Percentiles rank a stretch among this genome's conserved stretches.
These are phyloP conservation scores for Pedionomus torquatus DNA, from an alignment of 2,113 vertebrate species.

Conservation along the genomic window DNA sequence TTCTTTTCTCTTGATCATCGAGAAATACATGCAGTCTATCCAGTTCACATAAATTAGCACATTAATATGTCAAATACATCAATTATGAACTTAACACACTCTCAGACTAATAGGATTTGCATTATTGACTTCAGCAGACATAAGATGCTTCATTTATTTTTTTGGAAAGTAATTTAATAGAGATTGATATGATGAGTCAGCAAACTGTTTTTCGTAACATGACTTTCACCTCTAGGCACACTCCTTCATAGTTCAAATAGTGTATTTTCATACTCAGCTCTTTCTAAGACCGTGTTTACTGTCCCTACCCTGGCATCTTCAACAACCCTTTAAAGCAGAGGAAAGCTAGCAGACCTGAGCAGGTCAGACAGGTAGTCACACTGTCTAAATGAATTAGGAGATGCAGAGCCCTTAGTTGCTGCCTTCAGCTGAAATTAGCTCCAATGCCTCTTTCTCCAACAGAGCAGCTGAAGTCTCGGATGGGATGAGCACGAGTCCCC, in stretches of 20 bases:
- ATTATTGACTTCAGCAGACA: background rate
- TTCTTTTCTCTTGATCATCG: background rate
- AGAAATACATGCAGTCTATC: background rate
- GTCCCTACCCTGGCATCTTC: background rate
- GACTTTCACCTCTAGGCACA: background rate
- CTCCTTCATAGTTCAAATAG: background rate
- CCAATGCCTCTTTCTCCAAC: background rate
- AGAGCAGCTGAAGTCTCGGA: background rate
- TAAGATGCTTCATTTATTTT: background rate
- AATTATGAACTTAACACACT: background rate
- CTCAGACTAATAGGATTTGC: background rate
- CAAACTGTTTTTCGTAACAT: background rate
- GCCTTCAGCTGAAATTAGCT: background rate
- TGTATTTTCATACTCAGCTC: background rate
- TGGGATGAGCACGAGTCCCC: background rate
- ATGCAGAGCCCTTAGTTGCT: background rate
- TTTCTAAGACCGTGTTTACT: fast-evolving
- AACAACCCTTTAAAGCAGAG: background rate
- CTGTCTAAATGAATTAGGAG: background rate
- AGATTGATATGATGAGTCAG: background rate
- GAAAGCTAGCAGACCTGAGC: background rate
- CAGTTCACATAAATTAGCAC: conserved; percentile 24
- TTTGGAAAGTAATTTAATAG: background rate
- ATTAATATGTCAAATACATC: background rate
- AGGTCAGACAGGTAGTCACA: background rate